Base-by-base conservation (phyloP, 2,797 vertebrate genomes). In the Pangasius djambal region DNA sequence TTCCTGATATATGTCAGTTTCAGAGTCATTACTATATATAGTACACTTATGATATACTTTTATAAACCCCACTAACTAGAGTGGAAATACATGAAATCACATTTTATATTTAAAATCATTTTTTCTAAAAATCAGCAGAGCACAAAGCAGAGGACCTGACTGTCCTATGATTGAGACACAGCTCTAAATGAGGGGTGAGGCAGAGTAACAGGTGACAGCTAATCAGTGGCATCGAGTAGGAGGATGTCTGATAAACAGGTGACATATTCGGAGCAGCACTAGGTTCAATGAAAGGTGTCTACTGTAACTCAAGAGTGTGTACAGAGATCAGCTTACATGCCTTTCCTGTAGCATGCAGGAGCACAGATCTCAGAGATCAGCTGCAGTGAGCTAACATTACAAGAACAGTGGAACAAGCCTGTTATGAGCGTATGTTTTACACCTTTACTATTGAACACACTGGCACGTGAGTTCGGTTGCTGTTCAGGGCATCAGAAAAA, bases 191-290 rank as follows among this genome's bases (percentile, higher is more conserved):
- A 87, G 2, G 18, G 22, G 8, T 79, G 57, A 83, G 37, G 86
- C 75, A 78, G 67, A 83, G 69, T 48, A 90, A 86, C 78, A 78
- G 89, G 89, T 89, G 86, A 90, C 16, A 67, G 83, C 65, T 67
- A 78, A 91, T 91, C 83, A 86, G 90, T 69, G 79, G 78, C 70
- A 88, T 91, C 86, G 65, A 81, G 78, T 85, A 79, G 28, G 16
- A 13, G n/a, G 82, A 82, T 44, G 37, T 89, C 90, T 85, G 86
- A 90, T 89, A 88, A 89, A 87, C 70, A 86, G 75, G 63, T 91
- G 89, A 81, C 91, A 92, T 78, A 74, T 90, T 87, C 89, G 67
- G 89, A 87, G 86, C 90, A 89, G 86, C 89, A 72, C 52, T 61
- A 83, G 83, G 83, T 81, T 70, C 85, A 90, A 70, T 85, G 59